These are phyloP conservation scores for Eptesicus fuscus DNA, from an alignment of 2,113 vertebrate species.

Conservation along the genomic window DNA sequence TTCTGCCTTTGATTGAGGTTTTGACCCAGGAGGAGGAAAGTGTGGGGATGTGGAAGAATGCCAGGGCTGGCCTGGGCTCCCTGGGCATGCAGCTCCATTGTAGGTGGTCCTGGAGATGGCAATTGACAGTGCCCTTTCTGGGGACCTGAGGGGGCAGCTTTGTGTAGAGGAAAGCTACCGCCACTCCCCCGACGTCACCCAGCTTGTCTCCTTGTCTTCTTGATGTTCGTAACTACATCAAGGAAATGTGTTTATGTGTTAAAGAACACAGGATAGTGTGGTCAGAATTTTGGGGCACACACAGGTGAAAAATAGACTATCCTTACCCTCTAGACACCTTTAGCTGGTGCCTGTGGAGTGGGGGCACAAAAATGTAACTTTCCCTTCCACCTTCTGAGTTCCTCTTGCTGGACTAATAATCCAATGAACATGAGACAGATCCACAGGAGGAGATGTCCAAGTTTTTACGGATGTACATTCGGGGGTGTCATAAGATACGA, in stretches of 20 bases:
- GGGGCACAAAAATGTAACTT: neutral
- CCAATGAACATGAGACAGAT: neutral
- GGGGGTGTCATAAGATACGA: neutral
- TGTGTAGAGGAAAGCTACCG: neutral
- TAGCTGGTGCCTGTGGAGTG: neutral
- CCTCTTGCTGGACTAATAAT: neutral
- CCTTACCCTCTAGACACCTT: neutral
- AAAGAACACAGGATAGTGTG: neutral
- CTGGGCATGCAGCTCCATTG: neutral
- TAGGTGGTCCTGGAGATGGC: neutral
- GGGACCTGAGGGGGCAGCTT: neutral
- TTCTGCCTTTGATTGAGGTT: neutral
- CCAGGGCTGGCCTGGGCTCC: neutral
- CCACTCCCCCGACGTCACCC: accelerated
- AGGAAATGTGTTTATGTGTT: neutral
- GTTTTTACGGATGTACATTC: neutral
- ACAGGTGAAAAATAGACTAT: neutral
- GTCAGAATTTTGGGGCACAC: too few relatives aligned
- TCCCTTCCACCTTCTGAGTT: neutral
- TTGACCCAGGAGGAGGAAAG: neutral
- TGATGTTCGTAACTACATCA: neutral
- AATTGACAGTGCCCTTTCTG: neutral
- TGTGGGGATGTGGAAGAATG: neutral
- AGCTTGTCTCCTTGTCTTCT: neutral
- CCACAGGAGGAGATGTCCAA: neutral